Conservation (phyloP, 1,140 invertebrate genomes). For the Drosophila truncata region DNA sequence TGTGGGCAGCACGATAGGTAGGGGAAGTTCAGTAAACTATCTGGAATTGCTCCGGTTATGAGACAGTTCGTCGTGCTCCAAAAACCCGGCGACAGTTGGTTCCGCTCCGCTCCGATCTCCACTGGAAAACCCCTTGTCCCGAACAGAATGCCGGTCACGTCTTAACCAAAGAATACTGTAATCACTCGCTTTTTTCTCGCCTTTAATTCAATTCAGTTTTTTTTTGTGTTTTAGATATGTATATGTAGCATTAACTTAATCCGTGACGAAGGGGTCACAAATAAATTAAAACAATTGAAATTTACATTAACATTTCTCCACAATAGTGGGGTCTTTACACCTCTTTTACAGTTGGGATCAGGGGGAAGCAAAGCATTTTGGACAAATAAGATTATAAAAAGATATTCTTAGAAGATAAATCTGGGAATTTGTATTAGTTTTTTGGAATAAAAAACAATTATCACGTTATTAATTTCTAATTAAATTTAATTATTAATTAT, state of each 20-base stretch:
- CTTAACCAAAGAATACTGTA: constrained; percentile 53
- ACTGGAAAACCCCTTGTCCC: constrained; percentile 8
- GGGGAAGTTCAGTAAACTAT: constrained; percentile 67
- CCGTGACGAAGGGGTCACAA: constrained; percentile 47
- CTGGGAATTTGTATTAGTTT: neutral
- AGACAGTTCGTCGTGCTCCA: constrained; percentile 71
- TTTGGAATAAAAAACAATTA: neutral
- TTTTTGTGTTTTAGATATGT: constrained; percentile 22
- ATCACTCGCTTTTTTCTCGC: constrained; percentile 30
- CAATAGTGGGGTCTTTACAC: constrained; percentile 18
- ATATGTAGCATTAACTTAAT: constrained; percentile 38
- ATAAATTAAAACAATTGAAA: constrained; percentile 70
- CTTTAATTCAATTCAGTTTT: constrained; percentile 43
- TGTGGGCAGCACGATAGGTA: constrained; percentile 17
- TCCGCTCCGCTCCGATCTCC: constrained; percentile 32
- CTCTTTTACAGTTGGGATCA: constrained; percentile 21
- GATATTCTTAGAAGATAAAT: no score
- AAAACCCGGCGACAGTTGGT: constrained; percentile 57
- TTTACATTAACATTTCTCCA: constrained; percentile 53
- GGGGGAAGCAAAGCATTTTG: neutral
- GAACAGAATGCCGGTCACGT: constrained; percentile 67
- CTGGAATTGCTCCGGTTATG: constrained; percentile 56
- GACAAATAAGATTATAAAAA: neutral
- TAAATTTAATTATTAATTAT: neutral
- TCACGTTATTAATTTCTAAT: neutral